Base-by-base conservation (phyloP, 2,797 vertebrate genomes). In the Telmatherina bonti region DNA sequence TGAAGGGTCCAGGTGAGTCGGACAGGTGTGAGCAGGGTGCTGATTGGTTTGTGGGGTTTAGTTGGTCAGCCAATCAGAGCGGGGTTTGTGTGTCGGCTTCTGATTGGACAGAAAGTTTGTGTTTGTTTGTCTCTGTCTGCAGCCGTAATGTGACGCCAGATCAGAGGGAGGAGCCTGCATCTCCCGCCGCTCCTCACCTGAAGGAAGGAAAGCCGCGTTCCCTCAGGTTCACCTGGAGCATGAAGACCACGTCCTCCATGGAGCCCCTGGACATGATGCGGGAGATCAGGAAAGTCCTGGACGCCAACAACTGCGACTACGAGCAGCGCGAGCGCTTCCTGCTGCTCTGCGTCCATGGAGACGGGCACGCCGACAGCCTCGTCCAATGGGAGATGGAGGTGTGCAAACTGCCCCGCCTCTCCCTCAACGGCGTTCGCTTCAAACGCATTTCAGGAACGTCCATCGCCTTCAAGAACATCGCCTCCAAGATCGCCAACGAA, bases 171-270 rank as follows among this genome's bases (percentile, higher is more conserved):
- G 84, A 84, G 18, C 70, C 78, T 0, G 64, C 62, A 0, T 75
- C 78, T 9, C 81, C 76, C 0, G 53, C 57, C 0, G 22, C 69
- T 26, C 69, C 67, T n/a, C 75, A 67, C 16, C 70, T 43, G 52
- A 80, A 94, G 71, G 96, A 97, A 70, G 93, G 94, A 0, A 97
- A 97, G 89, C 96, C 96, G 0, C 95, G 96, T 1, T 90, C 92
- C 0, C 84, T 93, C 58, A 93, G 96, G 62, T 98, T 98, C 89
- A 98, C 97, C 0, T 98, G 96, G 96, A 97, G 96, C 70, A 98
- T 98, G 97, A 98, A 98, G 93, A 98, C 97, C 81, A 98, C 96
- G 0, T 97, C 96, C 20, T 96, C 96, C 38, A 97, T 98, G 96
- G 97, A 98, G 91, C 96, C 96, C 97, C 94, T 92, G 0, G 96